Base-by-base conservation (phyloP, 2,113 vertebrate species). In the Coptodon rendalli region DNA sequence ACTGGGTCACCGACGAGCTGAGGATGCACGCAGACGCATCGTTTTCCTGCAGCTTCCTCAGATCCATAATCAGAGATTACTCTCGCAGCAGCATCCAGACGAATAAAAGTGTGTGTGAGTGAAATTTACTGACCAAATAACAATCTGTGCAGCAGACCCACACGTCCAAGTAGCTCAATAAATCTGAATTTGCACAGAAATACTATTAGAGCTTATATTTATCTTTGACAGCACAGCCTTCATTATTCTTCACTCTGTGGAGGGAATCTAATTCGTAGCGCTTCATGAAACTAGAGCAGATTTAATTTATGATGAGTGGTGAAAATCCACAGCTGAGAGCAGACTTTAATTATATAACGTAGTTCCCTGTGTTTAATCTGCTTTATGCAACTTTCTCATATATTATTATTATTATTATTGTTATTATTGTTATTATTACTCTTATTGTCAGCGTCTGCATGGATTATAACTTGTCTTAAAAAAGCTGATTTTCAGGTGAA, bases 261-360 rank as follows among this genome's bases (percentile, higher is more conserved):
- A 52, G 73, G 16, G 73, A 78, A 78, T 31, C 16, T n/a, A n/a
- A 78, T 31, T 78, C 1, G 3, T 2, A 76, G 2, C 24, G 11
- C 14, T 31, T 50, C 71, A n/a, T 78, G 43, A 78, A 78, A 78
- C 71, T 12, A 13, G 71, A 78, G 45, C 71, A 50, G 71, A 78
- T 78, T 78, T 52, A 52, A 78, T n/a, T 50, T 8, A 78, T 31
- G 73, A 50, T 19, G 27, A 50, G 68, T 3, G 38, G 36, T 0
- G 38, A 24, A 45, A 73, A 1, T 48, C 68, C 40, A 14, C 22
- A 29, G 66, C 40, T 29, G 24, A 48, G 71, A 29, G 43, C 17
- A 12, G 45, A 27, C 16, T 48, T 76, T 76, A 19, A 76, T 78
- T 48, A 76, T 29, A 50, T 31, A 31, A 76, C 16, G 29, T 34